Evolutionary conservation across 2,797 vertebrate species (phyloP), one percentile per base, ranked within the genome.

Genomic region (Pangasius macronema): DNA sequence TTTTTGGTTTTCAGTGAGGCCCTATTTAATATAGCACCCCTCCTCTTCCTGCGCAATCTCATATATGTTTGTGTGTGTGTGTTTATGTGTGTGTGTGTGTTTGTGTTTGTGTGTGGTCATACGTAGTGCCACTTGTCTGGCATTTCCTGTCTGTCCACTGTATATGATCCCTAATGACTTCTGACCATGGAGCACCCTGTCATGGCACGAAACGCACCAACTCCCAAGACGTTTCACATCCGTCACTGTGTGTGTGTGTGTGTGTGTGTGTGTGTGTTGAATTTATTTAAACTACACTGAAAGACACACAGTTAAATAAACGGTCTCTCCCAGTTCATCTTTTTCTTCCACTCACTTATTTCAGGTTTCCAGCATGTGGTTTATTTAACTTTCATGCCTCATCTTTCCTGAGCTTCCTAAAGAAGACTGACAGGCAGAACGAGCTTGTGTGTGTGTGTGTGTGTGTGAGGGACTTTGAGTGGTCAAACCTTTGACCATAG

Each of bases 361-460:
- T 88, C 57, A 49, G 84, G 85, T 88, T 84, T 86, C 88, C 82
- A 91, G 68, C 63, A 39, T 89, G 87, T 85, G 72, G 85, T 95
- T 93, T 94, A 93, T 95, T 70, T 84, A 84, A 72, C 65, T 84
- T 93, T 94, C 92, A 92, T 91, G 92, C 91, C 92, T 94, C 87
- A 87, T 88, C 73, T 89, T 86, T 82, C 3, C 5, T 84, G 83
- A 84, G 33, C 67, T 76, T 87, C 82, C 77, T 89, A 86, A 83
- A 57, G 77, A 70, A 82, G 59, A 81, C 77, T 72, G 77, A 70
- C 36, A 63, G 73, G 77, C 81, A 18, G 51, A 82, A 53, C 3
- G 0, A n/a, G 77, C 5, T 30, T 57, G 63, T 73, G 80, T 55
- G 65, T 68, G 73, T 68, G 39, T 75, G 65, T 55, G 53, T 39